Percentiles rank a stretch among this genome's conserved stretches.
phyloP scores from a whole-genome alignment of 2,797 vertebrate genomes.

The Podarcis lilfordi region DNA sequence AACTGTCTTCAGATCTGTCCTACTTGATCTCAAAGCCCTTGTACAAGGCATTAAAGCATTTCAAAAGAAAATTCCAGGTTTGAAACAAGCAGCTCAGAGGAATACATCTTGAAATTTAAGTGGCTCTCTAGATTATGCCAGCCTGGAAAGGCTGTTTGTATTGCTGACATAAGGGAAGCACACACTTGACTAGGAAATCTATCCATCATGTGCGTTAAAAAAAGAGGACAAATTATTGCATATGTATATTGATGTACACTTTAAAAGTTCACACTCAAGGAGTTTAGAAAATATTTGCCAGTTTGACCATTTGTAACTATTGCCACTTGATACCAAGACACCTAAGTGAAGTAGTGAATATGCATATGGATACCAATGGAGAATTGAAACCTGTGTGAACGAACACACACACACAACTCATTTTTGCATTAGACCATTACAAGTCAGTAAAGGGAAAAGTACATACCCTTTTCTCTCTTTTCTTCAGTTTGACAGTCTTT shows the following conservation, averaged over 20 bases:
- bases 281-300: neutral
- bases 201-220: neutral
- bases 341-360: neutral
- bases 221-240: neutral
- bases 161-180: neutral
- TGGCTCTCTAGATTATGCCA: neutral
- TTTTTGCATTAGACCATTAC: neutral
- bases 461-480: constrained; percentile 92
- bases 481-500: constrained; percentile 89
- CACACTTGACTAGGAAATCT: neutral
- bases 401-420: too few species aligned
- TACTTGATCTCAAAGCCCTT: neutral
- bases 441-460: constrained; percentile 9
- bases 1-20: neutral
- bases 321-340: neutral
- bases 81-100: constrained; percentile 1
- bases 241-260: neutral
- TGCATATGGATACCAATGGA: neutral
- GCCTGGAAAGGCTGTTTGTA: neutral
- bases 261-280: neutral
- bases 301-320: neutral
- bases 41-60: neutral
- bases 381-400: neutral
- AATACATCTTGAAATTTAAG: constrained; percentile 12
- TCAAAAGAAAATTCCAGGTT: neutral